Evolutionary conservation across 2,797 vertebrate species (phyloP).

Genomic region (Oreochromis mossambicus): DNA sequence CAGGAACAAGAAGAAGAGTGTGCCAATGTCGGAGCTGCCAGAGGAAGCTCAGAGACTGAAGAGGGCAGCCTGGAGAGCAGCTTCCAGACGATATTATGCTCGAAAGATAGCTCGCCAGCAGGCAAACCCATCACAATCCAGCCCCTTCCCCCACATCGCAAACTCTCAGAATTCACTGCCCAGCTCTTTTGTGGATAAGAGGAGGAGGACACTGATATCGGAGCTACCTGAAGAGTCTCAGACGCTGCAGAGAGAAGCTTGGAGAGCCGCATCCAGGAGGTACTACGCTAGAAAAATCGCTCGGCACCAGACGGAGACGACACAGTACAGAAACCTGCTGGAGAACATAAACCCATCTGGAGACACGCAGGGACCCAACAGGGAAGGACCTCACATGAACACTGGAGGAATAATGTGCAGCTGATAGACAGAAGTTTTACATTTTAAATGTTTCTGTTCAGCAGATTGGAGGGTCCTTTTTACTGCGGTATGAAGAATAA

Average conservation of each 20-base stretch:
- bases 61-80: conserved; percentile 73
- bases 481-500: fast-evolving
- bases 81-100: conserved; percentile 69
- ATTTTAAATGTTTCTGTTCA: background rate
- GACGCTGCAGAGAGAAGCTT: conserved; percentile 54
- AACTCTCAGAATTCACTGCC: background rate
- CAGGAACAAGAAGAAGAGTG: conserved; percentile 64
- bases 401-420: conserved; percentile 54
- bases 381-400: conserved; percentile 7
- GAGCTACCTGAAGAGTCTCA: conserved; percentile 39
- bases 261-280: conserved; percentile 50
- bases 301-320: background rate
- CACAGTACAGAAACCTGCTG: conserved; percentile 6
- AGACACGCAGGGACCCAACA: background rate
- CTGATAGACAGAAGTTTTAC: background rate
- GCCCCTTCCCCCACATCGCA: background rate
- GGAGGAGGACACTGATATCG: conserved; percentile 4
- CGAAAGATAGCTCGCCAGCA: conserved; percentile 65
- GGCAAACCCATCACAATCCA: background rate
- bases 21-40: conserved; percentile 58
- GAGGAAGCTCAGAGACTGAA: conserved; percentile 71
- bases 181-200: background rate
- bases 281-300: conserved; percentile 38
- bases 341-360: conserved; percentile 1
- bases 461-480: background rate